Evolutionary conservation across 2,888 invertebrate genomes (phyloP).

Genomic region (Caenorhabditis imperialis): DNA sequence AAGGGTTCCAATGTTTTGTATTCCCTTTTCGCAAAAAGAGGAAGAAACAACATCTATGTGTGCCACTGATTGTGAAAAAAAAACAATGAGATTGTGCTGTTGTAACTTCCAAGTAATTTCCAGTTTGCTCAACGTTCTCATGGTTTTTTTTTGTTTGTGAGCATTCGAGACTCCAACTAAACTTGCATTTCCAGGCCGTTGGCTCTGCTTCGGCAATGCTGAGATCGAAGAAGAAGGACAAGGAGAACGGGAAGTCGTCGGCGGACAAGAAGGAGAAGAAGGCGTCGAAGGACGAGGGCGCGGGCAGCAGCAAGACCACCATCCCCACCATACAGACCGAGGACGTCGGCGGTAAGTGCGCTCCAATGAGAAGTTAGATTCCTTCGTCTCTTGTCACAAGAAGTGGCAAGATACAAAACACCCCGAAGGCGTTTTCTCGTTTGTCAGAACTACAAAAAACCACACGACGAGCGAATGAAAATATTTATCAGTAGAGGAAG

Average conservation of each 20-base stretch:
- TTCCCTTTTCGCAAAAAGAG: conserved; percentile 1
- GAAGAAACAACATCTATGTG: background rate
- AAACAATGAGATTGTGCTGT: too few relatives aligned
- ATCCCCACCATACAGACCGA: conserved; percentile 60
- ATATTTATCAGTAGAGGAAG: conserved; percentile 33
- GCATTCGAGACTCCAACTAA: too few relatives aligned
- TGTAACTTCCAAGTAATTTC: too few relatives aligned
- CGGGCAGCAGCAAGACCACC: conserved; percentile 15
- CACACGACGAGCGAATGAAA: background rate
- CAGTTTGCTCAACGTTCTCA: too few relatives aligned
- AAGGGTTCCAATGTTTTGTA: too few relatives aligned
- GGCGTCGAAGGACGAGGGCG: conserved; percentile 21
- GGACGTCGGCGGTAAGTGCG: conserved; percentile 42
- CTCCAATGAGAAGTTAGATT: too few relatives aligned
- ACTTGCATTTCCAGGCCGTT: conserved; percentile 60
- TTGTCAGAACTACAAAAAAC: background rate
- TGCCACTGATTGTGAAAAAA: too few relatives aligned
- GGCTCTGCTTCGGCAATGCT: conserved; percentile 63
- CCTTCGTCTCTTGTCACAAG: background rate
- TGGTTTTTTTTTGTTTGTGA: too few relatives aligned
- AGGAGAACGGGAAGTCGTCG: conserved; percentile 41
- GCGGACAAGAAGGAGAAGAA: conserved; percentile 43
- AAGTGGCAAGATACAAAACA: too few relatives aligned
- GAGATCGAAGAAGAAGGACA: conserved; percentile 63
- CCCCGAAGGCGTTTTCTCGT: too few relatives aligned